Percentiles rank a stretch among this genome's conserved stretches.
Conservation (phyloP, 2,113 vertebrate genomes). For the Erinaceus europaeus region DNA sequence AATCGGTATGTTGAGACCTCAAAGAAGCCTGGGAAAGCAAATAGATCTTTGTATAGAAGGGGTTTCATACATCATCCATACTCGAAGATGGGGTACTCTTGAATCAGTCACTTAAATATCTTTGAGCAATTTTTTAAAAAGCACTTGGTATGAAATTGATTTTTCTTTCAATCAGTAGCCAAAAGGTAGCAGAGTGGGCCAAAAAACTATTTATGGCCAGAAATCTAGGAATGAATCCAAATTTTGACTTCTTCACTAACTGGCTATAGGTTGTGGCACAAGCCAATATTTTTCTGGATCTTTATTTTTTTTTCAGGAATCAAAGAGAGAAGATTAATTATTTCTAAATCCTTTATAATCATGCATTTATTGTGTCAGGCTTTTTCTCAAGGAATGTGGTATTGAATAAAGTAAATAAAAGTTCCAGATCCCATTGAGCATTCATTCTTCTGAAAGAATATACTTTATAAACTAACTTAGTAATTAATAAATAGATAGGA, state of each 20-base stretch:
- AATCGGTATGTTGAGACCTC: constrained; percentile 16
- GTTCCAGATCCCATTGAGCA: not conserved
- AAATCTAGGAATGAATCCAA: not conserved
- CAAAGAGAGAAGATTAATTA: not conserved
- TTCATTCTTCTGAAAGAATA: not conserved
- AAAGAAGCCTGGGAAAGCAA: not conserved
- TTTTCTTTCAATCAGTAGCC: constrained; percentile 9
- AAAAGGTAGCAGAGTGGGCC: not conserved
- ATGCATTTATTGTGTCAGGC: not conserved
- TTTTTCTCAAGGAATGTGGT: not conserved
- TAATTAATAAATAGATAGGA: not conserved
- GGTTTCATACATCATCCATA: not conserved
- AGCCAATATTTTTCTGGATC: constrained; percentile 2
- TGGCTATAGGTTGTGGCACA: not conserved
- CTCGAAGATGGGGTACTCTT: not conserved
- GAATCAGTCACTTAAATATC: constrained; percentile 8
- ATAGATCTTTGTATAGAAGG: not conserved
- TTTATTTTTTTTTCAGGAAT: not conserved
- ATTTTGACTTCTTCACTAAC: not conserved
- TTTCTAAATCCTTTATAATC: not conserved
- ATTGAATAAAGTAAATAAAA: not conserved
- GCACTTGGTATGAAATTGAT: not conserved
- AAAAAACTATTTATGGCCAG: not conserved
- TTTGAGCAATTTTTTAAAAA: constrained; percentile 14
- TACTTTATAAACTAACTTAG: not conserved